Base-by-base conservation (phyloP, 2,888 invertebrate species). In the Phlogophora meticulosa region DNA sequence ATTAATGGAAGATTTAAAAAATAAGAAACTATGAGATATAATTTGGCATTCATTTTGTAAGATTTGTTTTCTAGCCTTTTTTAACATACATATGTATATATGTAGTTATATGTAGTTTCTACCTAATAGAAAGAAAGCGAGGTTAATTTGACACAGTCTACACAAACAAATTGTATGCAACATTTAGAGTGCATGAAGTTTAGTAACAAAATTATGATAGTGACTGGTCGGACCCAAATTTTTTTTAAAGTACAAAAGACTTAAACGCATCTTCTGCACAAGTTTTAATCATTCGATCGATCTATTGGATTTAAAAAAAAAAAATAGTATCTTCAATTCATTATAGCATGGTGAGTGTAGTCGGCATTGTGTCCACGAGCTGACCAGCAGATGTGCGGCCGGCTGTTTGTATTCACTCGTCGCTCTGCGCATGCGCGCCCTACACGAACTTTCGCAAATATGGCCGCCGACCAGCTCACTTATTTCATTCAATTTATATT, bases 331-430 rank as follows among this genome's bases (percentile, higher is more conserved):
- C 71, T 68, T 32, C 1, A 36, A 56, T 53, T 58, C 20, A 43
- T 34, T 24, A 3, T 34, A 66, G 69, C 57, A 77, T 91, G 89
- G 90, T 82, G 67, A 65, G 66, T 38, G 20, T 80, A 86, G 66
- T 58, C 61, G 80, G 88, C 81, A 91, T 95, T 94, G 93, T 94
- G 94, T 94, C 94, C 95, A 93, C 93, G 93, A 92, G 93, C 91
- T 95, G 95, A 94, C 95, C 95, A 95, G 94, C 95, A 95, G 95
- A 94, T 95, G 95, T 93, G 92, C 92, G 92, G 87, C 83, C 87
- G 91, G 92, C 92, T 94, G 94, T 92, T 91, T 93, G 92, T 91
- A 90, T 90, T 89, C 89, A 88, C 82, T 86, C 83, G 68, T 68
- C 77, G 77, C 79, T 70, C 63, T 83, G 91, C 93, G 94, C 95